Base-by-base conservation (phyloP, 1,140 invertebrate species). In the Papilio helenus region DNA sequence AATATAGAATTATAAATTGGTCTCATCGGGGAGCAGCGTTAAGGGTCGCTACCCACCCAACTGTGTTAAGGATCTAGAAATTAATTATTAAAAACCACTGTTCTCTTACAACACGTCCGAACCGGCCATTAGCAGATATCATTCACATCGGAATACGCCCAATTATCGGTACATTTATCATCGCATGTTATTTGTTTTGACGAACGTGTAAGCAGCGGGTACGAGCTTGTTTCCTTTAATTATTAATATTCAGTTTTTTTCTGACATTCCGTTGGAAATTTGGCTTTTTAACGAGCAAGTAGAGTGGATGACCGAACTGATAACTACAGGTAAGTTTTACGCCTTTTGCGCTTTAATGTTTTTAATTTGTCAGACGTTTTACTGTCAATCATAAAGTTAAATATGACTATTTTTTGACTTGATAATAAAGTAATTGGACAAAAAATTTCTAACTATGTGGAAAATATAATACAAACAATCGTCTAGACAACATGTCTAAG, bases 141-240 rank as follows among this genome's bases (percentile, higher is more conserved):
- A 72, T 79, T 78, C 83, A 79, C 85, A 91, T 88, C 84, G 83
- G 81, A 87, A 87, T 82, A 86, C 81, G 81, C 81, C 83, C 86
- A 88, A 91, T 90, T 92, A 91, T 88, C 81, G 83, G 79, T 79
- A 86, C 89, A 90, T 92, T 84, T 82, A 90, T 90, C 88, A 89
- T 88, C 76, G 76, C 80, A 73, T 83, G 85, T 89, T 91, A 88
- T 90, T 91, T 90, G 87, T 88, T 90, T 88, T 88, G 88, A 91
- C 87, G 87, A 85, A 78, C 84, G 85, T 86, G 83, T 85, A 87
- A 87, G 72, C 84, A 79, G 80, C 23, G 72, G 42, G 42, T 16
- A 23, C 42, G 42, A 20, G n/a, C 23, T 23, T 74, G 39, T 80
- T 74, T 23, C 26, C 72, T 55, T 34, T 65, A 71, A 68, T 72